Conservation (phyloP, 2,113 vertebrate genomes). For the Ceyx cyanopectus region DNA sequence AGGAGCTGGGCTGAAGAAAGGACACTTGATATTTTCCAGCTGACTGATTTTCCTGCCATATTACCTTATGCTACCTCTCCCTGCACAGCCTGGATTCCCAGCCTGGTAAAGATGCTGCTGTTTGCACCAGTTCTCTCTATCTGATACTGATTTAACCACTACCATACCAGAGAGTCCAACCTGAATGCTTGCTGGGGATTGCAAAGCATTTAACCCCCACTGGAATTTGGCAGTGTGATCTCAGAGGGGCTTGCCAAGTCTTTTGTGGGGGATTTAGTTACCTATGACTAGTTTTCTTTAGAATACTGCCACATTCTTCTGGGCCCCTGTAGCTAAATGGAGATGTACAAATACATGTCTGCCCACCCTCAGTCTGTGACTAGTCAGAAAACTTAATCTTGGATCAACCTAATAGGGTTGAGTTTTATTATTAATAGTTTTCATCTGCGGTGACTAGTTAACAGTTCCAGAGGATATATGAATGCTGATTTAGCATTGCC, state of each 20-base stretch:
- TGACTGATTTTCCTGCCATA: not conserved
- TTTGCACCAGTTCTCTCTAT: not conserved
- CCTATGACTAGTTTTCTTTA: constrained; percentile 54
- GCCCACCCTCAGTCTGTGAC: not conserved
- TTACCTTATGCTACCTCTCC: not conserved
- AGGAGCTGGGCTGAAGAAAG: not conserved
- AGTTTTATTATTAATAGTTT: constrained; percentile 4
- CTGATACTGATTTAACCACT: not conserved
- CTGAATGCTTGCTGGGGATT: not conserved
- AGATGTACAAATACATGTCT: constrained; percentile 22
- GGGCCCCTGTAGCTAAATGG: constrained; percentile 22
- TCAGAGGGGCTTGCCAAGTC: constrained; percentile 12
- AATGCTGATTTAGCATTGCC: not conserved
- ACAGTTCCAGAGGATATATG: not conserved
- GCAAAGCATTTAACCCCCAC: not conserved
- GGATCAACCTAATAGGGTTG: not conserved
- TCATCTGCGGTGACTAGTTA: not conserved
- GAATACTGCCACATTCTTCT: constrained; percentile 11
- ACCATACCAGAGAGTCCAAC: not conserved
- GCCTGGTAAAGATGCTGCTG: not conserved
- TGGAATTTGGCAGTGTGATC: constrained; percentile 18
- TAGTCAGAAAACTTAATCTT: constrained; percentile 37
- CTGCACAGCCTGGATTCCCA: not conserved
- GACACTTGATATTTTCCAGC: not conserved
- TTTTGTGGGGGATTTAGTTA: constrained; percentile 43